Percentiles rank a stretch among this genome's conserved stretches.
phyloP scores from a whole-genome alignment of 2,113 vertebrate species.

The Prolemur simus region DNA sequence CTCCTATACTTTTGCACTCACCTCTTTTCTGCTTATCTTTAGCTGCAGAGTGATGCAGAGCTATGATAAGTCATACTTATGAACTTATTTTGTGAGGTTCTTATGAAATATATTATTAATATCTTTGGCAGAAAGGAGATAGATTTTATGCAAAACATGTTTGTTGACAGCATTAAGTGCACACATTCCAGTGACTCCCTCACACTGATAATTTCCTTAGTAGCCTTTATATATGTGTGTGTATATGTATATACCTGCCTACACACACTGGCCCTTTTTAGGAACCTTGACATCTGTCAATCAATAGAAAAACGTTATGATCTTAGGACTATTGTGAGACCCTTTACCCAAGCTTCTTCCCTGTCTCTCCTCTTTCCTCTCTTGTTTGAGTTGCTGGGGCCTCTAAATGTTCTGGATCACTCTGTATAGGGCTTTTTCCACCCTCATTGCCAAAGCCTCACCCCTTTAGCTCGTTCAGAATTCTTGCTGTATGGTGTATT shows the following conservation, averaged over 20 bases:
- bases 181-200: background rate
- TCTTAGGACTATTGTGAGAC: background rate
- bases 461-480: background rate
- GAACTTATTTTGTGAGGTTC: background rate
- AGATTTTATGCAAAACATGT: background rate
- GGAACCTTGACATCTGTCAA: background rate
- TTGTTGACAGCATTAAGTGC: background rate
- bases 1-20: background rate
- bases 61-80: background rate
- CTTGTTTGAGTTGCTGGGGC: background rate
- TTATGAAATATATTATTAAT: background rate
- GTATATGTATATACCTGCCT: fast-evolving
- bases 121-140: background rate
- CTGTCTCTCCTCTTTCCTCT: background rate
- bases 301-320: background rate
- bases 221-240: background rate
- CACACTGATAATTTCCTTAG: background rate
- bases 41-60: background rate
- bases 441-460: background rate
- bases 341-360: background rate
- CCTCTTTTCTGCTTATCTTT: background rate
- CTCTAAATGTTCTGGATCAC: background rate
- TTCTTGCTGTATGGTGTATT: background rate
- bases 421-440: background rate
- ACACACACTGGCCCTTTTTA: background rate